phyloP scores from a whole-genome alignment of 2,888 invertebrate species.

The Eilema caniola region DNA sequence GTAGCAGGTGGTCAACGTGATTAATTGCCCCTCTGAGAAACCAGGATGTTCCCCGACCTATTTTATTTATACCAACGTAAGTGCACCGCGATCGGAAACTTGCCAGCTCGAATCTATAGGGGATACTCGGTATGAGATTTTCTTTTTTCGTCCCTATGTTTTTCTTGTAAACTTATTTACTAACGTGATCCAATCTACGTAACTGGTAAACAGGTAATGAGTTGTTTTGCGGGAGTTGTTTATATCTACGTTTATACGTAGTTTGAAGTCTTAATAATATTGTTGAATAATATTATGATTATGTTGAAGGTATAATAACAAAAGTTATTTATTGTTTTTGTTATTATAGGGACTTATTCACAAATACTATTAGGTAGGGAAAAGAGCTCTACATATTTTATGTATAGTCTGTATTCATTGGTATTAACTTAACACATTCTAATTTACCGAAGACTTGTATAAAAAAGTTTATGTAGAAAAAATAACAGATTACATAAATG shows the following conservation, averaged over 20 bases:
- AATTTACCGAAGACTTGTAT: too few relatives aligned
- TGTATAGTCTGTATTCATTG: too few relatives aligned
- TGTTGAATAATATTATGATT: neutral
- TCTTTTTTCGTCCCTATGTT: conserved; percentile 51
- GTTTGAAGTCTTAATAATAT: neutral
- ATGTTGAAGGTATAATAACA: neutral
- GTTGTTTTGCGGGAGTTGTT: conserved; percentile 17
- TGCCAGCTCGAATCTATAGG: conserved; percentile 57
- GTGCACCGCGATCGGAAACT: conserved; percentile 62
- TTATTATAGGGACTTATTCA: neutral
- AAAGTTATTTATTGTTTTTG: neutral
- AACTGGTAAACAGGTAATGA: conserved; percentile 47
- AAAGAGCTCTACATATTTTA: too few relatives aligned
- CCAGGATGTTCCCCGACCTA: conserved; percentile 66
- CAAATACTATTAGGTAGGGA: too few relatives aligned
- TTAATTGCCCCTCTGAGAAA: conserved; percentile 74
- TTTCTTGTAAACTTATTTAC: conserved; percentile 46
- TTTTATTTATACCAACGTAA: conserved; percentile 67
- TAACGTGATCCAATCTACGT: conserved; percentile 48
- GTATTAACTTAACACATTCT: too few relatives aligned
- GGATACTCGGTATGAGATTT: conserved; percentile 55
- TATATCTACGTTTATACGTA: neutral
- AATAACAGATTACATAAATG: too few relatives aligned
- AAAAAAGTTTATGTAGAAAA: too few relatives aligned
- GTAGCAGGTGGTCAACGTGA: conserved; percentile 76